These are phyloP conservation scores for Harpalus rufipes DNA, from an alignment of 2,888 invertebrate species.

Conservation along the genomic window DNA sequence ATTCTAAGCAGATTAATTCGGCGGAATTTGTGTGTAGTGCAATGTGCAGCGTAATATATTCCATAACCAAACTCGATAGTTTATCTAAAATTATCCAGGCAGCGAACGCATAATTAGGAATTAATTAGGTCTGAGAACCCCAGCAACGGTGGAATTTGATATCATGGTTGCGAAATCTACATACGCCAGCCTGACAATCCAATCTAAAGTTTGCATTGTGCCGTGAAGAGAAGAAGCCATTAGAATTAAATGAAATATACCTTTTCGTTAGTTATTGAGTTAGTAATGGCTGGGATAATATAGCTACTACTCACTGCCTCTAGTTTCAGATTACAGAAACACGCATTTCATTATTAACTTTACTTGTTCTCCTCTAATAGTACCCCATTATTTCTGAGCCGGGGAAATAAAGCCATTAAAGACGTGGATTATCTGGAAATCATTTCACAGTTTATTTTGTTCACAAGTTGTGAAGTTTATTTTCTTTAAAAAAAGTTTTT, in stretches of 20 bases:
- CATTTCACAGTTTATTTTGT: too few relatives aligned
- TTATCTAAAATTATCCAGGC: conserved; percentile 44
- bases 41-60: conserved; percentile 17
- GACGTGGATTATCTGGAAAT: too few relatives aligned
- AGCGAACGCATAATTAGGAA: conserved; percentile 48
- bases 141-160: conserved; percentile 41
- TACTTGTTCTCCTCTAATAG: conserved; percentile 5
- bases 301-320: neutral
- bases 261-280: conserved; percentile 42
- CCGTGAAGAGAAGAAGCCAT: conserved; percentile 38
- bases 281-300: conserved; percentile 26
- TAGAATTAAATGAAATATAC: conserved; percentile 43
- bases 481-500: too few relatives aligned
- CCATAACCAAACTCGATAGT: conserved; percentile 40
- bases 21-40: neutral
- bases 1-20: neutral
- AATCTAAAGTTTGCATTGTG: conserved; percentile 54
- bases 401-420: too few relatives aligned
- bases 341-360: conserved; percentile 32
- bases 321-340: conserved; percentile 32
- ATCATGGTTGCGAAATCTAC: conserved; percentile 33
- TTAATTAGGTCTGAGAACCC: conserved; percentile 45
- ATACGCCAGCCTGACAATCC: conserved; percentile 40
- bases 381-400: conserved; percentile 4
- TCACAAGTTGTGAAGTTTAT: too few relatives aligned